Conservation (phyloP, 2,113 vertebrate species). For the Muscicapa adusta region DNA sequence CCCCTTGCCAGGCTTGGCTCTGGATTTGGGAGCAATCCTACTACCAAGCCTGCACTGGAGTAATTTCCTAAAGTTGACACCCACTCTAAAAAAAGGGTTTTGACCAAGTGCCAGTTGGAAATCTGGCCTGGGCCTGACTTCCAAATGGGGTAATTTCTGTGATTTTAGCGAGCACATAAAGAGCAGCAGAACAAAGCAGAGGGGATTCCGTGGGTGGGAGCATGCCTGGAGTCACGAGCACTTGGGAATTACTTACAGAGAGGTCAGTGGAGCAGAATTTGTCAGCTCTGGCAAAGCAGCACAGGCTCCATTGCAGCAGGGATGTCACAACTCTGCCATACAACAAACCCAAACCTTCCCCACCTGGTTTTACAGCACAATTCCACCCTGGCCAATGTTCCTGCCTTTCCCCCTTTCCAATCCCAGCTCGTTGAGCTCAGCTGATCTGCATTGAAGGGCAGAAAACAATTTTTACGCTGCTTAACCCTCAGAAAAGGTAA, state of each 20-base stretch:
- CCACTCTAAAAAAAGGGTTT: not conserved
- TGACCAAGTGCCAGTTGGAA: not conserved
- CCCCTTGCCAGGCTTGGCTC: not conserved
- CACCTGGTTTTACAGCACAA: not conserved
- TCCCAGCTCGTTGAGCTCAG: not conserved
- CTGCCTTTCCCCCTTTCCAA: not conserved
- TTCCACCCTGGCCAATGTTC: not conserved
- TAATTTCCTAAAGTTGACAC: not conserved
- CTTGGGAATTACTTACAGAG: not conserved
- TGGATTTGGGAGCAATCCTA: not conserved
- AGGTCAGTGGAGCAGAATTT: not conserved
- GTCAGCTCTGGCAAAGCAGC: not conserved
- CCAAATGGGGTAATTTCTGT: not conserved
- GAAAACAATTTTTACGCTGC: not conserved
- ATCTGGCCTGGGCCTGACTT: not conserved
- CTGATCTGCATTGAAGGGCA: not conserved
- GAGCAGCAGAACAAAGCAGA: constrained; percentile 39
- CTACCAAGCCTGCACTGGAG: not conserved
- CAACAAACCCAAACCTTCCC: not conserved
- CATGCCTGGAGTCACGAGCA: constrained; percentile 28
- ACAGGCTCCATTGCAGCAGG: constrained; percentile 23
- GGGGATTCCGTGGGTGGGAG: not conserved
- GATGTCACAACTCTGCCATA: not conserved
- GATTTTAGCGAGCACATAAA: not conserved
- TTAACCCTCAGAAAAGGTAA: not conserved